These are phyloP conservation scores for Panorpa germanica DNA, from an alignment of 2,888 invertebrate species.

Conservation along the genomic window DNA sequence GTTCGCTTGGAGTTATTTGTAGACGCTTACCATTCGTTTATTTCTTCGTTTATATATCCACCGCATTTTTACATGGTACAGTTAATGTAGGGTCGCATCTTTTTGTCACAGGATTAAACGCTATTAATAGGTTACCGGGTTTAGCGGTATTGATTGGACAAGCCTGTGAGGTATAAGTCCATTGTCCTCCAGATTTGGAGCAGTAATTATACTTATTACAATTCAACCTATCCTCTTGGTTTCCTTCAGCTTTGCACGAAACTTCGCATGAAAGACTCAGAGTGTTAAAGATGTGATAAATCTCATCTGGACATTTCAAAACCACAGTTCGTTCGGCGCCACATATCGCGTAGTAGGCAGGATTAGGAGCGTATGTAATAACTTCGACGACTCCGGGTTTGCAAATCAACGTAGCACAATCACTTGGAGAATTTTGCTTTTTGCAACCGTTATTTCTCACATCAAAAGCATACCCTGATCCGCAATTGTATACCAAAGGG, in stretches of 20 bases:
- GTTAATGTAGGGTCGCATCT: too few species aligned
- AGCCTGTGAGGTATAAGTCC: too few species aligned
- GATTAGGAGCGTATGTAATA: too few species aligned
- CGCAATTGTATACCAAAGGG: conserved; percentile 9
- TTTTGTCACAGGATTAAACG: too few species aligned
- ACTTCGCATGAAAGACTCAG: conserved; percentile 6
- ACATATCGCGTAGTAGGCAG: too few species aligned
- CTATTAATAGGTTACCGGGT: too few species aligned
- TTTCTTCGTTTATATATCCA: too few species aligned
- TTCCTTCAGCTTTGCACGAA: conserved; percentile 9
- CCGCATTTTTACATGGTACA: too few species aligned
- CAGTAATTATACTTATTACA: conserved; percentile 10
- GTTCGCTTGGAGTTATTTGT: too few species aligned
- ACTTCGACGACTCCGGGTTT: too few species aligned
- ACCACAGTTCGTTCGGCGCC: conserved; percentile 5
- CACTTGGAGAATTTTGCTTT: not conserved
- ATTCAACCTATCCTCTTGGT: conserved; percentile 8
- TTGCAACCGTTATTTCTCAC: conserved; percentile 8
- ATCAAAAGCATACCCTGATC: conserved; percentile 9
- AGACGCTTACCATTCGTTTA: too few species aligned
- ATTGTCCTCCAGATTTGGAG: conserved; percentile 2
- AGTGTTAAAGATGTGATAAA: conserved; percentile 6
- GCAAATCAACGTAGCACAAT: conserved; percentile 11
- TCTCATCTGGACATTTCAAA: conserved; percentile 8
- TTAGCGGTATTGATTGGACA: too few species aligned